Conservation (phyloP, 2,797 vertebrate genomes). For the Jordanella pulchra region DNA sequence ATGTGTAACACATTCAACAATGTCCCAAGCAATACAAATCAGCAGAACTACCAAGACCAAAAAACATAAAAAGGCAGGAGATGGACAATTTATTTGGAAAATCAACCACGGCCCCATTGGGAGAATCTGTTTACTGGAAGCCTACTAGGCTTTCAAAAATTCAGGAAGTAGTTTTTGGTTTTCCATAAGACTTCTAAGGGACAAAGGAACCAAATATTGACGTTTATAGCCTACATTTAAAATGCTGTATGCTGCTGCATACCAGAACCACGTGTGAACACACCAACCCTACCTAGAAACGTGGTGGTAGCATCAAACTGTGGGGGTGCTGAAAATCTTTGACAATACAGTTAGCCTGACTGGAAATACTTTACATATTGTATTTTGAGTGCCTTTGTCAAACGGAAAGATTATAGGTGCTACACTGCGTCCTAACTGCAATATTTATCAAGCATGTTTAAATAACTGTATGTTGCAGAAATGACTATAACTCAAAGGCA, state of each 20-base stretch:
- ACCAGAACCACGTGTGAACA: neutral
- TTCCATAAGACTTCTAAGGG: neutral
- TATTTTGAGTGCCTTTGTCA: neutral
- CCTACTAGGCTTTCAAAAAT: too few species aligned
- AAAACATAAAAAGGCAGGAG: neutral
- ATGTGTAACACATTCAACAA: neutral
- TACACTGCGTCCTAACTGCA: neutral
- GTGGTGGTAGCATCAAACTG: neutral
- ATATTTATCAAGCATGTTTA: neutral
- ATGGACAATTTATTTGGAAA: too few species aligned
- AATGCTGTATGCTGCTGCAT: neutral
- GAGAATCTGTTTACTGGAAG: too few species aligned
- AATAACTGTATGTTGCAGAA: neutral
- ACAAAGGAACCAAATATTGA: neutral
- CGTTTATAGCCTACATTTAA: neutral
- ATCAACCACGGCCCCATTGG: too few species aligned
- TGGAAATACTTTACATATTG: neutral
- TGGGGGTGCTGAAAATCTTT: neutral
- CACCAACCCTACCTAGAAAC: neutral
- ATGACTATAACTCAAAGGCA: neutral
- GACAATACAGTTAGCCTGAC: neutral
- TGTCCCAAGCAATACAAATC: neutral
- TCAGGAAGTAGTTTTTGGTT: neutral
- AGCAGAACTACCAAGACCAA: neutral
- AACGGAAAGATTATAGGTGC: neutral